Evolutionary conservation across 35 echinoderm and acorn worm species (phyloP).

Genomic region (Lytechinus pictus): DNA sequence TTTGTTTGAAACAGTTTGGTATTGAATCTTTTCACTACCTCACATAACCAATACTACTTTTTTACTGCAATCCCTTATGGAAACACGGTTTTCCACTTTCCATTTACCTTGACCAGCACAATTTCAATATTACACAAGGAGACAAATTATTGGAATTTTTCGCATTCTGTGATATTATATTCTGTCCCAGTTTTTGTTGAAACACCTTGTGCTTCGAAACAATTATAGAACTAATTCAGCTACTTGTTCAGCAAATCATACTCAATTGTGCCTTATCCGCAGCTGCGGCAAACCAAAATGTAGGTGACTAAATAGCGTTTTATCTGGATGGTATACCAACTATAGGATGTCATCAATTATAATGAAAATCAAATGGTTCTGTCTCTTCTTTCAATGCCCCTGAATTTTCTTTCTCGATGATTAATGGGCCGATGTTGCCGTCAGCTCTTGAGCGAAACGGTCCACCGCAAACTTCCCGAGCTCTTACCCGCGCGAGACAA

Average conservation of each 20-base stretch:
- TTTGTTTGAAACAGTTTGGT: too few species aligned
- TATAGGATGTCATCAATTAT: slow-evolving; percentile 43
- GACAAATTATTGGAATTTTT: neutral
- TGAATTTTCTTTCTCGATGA: slow-evolving; percentile 17
- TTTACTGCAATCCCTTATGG: too few species aligned
- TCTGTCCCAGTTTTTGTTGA: neutral
- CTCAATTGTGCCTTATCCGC: slow-evolving; percentile 26
- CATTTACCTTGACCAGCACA: too few species aligned
- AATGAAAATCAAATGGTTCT: slow-evolving; percentile 25
- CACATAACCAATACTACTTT: too few species aligned
- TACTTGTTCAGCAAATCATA: slow-evolving; percentile 29
- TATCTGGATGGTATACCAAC: neutral
- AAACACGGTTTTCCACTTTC: too few species aligned
- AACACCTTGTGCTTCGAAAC: neutral
- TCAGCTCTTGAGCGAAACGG: neutral
- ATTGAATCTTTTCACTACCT: too few species aligned
- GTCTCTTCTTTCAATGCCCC: neutral
- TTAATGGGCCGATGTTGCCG: slow-evolving; percentile 29
- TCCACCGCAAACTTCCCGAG: neutral
- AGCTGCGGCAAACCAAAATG: neutral
- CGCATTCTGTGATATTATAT: neutral
- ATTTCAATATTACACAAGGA: too few species aligned
- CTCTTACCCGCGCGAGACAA: neutral
- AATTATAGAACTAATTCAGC: neutral
- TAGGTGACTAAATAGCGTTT: neutral